Evolutionary conservation across 2,113 vertebrate genomes (phyloP).

Genomic region (Amblyopsis rosae): DNA sequence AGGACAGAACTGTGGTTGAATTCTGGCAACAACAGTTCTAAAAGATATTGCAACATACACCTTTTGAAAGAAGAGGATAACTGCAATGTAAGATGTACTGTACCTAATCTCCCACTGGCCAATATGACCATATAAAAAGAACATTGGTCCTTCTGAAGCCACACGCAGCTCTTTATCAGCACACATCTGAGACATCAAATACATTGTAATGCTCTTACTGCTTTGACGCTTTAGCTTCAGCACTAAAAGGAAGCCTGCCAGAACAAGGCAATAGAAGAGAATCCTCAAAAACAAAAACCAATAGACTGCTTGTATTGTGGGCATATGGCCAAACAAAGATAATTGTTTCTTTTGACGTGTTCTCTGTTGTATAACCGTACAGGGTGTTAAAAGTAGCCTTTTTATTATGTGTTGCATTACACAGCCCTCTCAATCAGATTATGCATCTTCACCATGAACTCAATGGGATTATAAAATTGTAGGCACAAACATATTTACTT

Average conservation of each 20-base stretch:
- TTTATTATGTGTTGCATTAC: constrained; percentile 8
- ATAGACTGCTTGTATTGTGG: constrained; percentile 1
- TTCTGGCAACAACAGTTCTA: too few relatives aligned
- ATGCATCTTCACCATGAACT: too few relatives aligned
- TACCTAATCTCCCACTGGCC: neutral
- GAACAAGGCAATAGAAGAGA: constrained; percentile 45
- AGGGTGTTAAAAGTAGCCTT: constrained; percentile 22
- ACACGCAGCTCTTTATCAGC: neutral
- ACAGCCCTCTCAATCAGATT: constrained; percentile 8
- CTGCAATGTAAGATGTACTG: neutral
- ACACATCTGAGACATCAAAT: neutral
- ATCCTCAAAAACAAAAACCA: constrained; percentile 34
- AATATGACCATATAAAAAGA: neutral
- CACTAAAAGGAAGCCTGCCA: constrained; percentile 29
- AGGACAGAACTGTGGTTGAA: too few relatives aligned
- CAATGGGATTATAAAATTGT: too few relatives aligned
- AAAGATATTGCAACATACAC: neutral
- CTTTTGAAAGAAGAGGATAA: neutral
- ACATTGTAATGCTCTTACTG: neutral
- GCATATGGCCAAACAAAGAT: constrained; percentile 19
- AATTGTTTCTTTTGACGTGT: neutral
- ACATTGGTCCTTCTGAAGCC: neutral
- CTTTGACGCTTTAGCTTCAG: neutral
- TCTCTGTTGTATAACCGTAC: constrained; percentile 13
- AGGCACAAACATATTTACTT: too few relatives aligned